Percentiles rank a stretch among this genome's conserved stretches.
Conservation (phyloP, 2,888 invertebrate genomes). For the Linyphia triangularis region DNA sequence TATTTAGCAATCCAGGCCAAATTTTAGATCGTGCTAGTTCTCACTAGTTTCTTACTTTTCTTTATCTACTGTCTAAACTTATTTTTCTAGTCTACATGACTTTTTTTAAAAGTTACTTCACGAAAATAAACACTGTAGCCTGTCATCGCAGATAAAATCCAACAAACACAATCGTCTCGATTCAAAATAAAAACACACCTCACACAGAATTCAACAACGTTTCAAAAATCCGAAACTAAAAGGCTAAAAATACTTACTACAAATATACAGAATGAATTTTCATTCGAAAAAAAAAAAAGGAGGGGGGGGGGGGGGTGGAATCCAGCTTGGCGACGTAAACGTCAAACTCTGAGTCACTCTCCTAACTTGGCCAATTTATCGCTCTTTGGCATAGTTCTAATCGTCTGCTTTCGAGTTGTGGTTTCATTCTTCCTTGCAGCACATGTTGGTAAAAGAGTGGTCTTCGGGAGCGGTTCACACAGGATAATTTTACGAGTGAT, state of each 20-base stretch:
- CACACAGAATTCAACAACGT: not conserved
- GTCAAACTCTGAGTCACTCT: not conserved
- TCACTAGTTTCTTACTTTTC: no score
- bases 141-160: no score
- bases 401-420: constrained; percentile 7
- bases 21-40: no score
- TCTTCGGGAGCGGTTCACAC: constrained; percentile 45
- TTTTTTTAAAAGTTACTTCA: no score
- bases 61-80: no score
- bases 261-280: constrained; percentile 1
- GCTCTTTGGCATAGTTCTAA: constrained; percentile 16
- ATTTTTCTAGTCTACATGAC: no score
- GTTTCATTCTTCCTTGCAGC: constrained; percentile 22
- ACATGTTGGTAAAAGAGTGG: constrained; percentile 13
- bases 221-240: constrained; percentile 5
- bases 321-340: constrained; percentile 21
- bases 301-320: no score
- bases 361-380: not conserved
- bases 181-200: constrained; percentile 10
- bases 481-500: constrained; percentile 48
- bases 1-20: no score
- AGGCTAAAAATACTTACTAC: constrained; percentile 12
- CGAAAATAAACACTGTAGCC: no score
- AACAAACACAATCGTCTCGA: not conserved
- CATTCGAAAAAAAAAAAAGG: no score